phyloP scores from a whole-genome alignment of 2,888 invertebrate genomes.

The Lasioglossum vierecki region DNA sequence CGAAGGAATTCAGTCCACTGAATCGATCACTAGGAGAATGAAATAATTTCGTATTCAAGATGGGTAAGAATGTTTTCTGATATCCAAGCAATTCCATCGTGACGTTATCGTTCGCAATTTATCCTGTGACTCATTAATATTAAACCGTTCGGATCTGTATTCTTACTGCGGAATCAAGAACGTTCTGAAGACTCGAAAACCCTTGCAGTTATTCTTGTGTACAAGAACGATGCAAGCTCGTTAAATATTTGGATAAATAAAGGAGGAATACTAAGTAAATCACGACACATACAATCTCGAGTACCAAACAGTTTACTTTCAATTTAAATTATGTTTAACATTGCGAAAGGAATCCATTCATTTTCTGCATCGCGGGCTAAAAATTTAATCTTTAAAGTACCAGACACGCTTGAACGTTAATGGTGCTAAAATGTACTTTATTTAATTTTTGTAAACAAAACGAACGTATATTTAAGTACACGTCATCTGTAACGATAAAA shows the following conservation, averaged over 20 bases:
- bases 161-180: constrained; percentile 8
- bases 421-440: too few species aligned
- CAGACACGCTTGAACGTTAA: not conserved
- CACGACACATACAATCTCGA: not conserved
- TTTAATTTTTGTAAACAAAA: not conserved
- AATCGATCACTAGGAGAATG: constrained; percentile 23
- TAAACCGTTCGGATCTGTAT: not conserved
- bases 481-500: not conserved
- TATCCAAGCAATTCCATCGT: constrained; percentile 28
- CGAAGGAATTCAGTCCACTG: constrained; percentile 2
- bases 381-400: not conserved
- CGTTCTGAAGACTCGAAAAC: not conserved
- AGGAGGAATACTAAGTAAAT: not conserved
- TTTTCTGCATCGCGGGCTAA: not conserved
- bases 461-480: too few species aligned
- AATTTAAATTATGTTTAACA: not conserved
- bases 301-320: not conserved
- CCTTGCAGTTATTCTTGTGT: not conserved
- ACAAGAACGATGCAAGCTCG: not conserved
- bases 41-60: constrained; percentile 29
- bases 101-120: constrained; percentile 29
- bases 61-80: constrained; percentile 31
- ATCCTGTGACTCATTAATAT: constrained; percentile 26
- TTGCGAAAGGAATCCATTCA: not conserved
- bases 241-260: not conserved